phyloP scores from a whole-genome alignment of 2,888 invertebrate genomes.

The Drosophila pegasa region DNA sequence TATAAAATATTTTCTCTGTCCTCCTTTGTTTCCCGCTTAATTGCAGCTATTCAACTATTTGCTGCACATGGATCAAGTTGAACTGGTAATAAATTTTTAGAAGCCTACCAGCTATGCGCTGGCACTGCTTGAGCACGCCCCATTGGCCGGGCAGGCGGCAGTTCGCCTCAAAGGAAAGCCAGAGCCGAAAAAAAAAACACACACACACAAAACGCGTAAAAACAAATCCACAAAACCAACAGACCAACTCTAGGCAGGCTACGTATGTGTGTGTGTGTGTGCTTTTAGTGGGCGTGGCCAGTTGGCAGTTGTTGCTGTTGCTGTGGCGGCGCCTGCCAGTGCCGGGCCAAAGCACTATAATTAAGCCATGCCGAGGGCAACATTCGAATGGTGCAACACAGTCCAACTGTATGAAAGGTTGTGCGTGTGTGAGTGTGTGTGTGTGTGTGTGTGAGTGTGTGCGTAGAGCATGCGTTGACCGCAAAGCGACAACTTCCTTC shows the following conservation, averaged over 20 bases:
- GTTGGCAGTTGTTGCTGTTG: conserved; percentile 59
- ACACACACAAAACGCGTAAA: conserved; percentile 21
- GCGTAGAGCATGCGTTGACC: conserved; percentile 5
- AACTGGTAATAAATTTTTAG: conserved; percentile 39
- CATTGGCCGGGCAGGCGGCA: conserved; percentile 12
- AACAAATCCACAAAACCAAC: conserved; percentile 41
- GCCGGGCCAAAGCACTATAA: conserved; percentile 83
- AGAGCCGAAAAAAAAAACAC: conserved; percentile 29
- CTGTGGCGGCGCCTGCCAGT: conserved; percentile 67
- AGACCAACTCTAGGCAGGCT: conserved; percentile 56
- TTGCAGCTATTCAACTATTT: conserved; percentile 16
- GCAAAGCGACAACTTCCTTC: conserved; percentile 70
- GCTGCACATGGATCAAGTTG: conserved; percentile 32
- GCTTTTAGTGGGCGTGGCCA: conserved; percentile 69
- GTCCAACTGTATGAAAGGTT: conserved; percentile 18
- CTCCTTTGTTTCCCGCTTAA: neutral
- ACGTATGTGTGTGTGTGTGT: conserved; percentile 20
- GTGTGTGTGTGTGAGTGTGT: conserved; percentile 3
- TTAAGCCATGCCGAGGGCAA: conserved; percentile 83
- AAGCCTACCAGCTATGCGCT: conserved; percentile 18
- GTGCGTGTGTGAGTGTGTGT: neutral
- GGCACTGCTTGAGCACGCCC: conserved; percentile 47
- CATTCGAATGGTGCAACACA: conserved; percentile 58
- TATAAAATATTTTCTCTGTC: too few relatives aligned
- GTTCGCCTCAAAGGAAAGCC: conserved; percentile 32